Evolutionary conservation across 2,797 vertebrate species (phyloP).

Genomic region (Sciurus vulgaris): DNA sequence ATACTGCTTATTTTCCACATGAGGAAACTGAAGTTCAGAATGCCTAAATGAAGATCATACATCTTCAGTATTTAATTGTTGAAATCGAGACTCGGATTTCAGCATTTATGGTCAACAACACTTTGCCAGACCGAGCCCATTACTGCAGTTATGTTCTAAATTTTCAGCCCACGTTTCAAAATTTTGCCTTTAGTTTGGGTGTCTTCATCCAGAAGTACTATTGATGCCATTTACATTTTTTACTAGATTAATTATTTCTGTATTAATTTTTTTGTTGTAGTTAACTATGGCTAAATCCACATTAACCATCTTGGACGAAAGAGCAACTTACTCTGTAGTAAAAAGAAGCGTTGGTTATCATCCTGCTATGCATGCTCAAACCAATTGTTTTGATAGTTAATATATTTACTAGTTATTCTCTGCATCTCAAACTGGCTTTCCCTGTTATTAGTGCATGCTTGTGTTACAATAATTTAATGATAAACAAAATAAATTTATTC

Average conservation of each 20-base stretch:
- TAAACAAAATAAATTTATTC: not conserved
- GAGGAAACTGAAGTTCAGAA: constrained; percentile 18
- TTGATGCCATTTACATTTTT: not conserved
- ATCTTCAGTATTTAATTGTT: not conserved
- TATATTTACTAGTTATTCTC: not conserved
- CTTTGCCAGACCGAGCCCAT: not conserved
- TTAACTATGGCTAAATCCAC: not conserved
- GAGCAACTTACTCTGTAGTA: not conserved
- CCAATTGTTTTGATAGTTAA: not conserved
- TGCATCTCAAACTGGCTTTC: not conserved
- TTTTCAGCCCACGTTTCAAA: not conserved
- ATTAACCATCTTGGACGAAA: constrained; percentile 48
- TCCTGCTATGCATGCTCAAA: not conserved
- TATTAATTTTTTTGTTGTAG: constrained; percentile 23
- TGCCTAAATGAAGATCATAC: not conserved
- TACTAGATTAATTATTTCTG: not conserved
- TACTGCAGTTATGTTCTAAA: not conserved
- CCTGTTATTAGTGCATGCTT: not conserved
- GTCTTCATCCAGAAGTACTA: constrained; percentile 14
- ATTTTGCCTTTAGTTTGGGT: constrained; percentile 42
- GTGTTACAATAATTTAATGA: constrained; percentile 2
- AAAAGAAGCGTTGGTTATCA: not conserved
- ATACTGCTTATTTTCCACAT: constrained; percentile 14
- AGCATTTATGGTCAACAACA: not conserved
- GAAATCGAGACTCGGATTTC: not conserved